A percentile compares a stretch with the other conserved stretches of the same genome.
phyloP scores from a whole-genome alignment of 2,113 vertebrate species.

The Holacanthus passer region DNA sequence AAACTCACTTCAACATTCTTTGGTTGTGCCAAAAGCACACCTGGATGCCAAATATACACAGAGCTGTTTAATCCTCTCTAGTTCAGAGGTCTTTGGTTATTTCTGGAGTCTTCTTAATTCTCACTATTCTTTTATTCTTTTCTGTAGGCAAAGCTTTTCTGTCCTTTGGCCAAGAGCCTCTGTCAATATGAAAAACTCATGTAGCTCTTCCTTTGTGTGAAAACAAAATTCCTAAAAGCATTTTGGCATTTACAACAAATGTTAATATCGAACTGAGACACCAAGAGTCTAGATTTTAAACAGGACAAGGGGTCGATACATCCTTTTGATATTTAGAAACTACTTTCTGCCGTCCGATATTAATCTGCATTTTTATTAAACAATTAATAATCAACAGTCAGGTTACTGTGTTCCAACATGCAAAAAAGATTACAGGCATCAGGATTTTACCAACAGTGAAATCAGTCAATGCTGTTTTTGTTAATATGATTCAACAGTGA shows the following conservation, averaged over 20 bases:
- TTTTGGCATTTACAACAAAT: slow-evolving; percentile 31
- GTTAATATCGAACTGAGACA: slow-evolving; percentile 3
- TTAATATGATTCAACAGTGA: not conserved
- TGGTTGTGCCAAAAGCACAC: slow-evolving; percentile 24
- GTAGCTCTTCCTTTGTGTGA: not conserved
- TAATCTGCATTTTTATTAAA: not conserved
- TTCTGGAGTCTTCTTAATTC: slow-evolving; percentile 32
- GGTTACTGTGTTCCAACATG: not conserved
- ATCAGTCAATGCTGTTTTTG: too few species aligned
- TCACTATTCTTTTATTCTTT: slow-evolving; percentile 34
- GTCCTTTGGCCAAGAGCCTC: slow-evolving; percentile 35
- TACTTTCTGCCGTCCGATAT: not conserved
- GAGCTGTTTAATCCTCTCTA: slow-evolving; percentile 38
- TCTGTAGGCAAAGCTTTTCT: slow-evolving; percentile 39
- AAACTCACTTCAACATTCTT: not conserved
- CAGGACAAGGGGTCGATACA: not conserved
- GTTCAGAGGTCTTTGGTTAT: slow-evolving; percentile 35
- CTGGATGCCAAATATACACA: slow-evolving; percentile 36
- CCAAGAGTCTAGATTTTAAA: not conserved
- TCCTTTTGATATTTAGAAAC: slow-evolving; percentile 7
- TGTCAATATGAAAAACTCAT: slow-evolving; percentile 18
- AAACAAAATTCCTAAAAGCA: slow-evolving; percentile 35
- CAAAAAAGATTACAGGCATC: not conserved
- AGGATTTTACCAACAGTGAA: not conserved
- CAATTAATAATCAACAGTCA: not conserved